Conservation (phyloP, 1,140 invertebrate genomes). For the Brachionus plicatilis region DNA sequence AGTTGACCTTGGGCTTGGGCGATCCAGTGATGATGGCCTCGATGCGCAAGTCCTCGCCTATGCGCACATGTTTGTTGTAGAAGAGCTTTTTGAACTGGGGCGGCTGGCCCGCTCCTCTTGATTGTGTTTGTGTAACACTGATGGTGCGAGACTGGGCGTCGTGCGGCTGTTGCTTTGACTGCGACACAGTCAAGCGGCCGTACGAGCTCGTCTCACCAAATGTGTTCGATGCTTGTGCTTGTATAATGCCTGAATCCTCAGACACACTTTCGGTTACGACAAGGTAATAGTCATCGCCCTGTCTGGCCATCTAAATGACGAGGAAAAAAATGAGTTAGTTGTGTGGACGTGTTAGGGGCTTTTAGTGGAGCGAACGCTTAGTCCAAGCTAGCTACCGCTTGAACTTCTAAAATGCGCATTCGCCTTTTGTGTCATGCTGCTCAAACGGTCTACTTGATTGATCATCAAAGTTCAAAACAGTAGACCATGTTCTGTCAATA, state of each 20-base stretch:
- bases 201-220: constrained; percentile 26
- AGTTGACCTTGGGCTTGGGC: constrained; percentile 14
- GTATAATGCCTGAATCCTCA: constrained; percentile 34
- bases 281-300: constrained; percentile 40
- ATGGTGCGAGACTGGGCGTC: background rate
- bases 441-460: background rate
- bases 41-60: constrained; percentile 16
- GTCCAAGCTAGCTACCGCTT: constrained; percentile 21
- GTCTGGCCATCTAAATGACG: constrained; percentile 36
- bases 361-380: background rate
- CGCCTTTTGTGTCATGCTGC: background rate
- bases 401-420: constrained; percentile 20
- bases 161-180: background rate
- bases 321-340: background rate
- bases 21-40: constrained; percentile 29
- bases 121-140: background rate
- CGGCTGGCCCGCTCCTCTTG: background rate
- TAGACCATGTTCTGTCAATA: background rate
- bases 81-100: constrained; percentile 37
- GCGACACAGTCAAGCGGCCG: constrained; percentile 14
- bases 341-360: background rate
- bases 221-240: background rate
- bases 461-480: background rate
- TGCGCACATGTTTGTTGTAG: background rate
- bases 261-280: constrained; percentile 32